Percentiles rank a stretch among this genome's conserved stretches.
Conservation (phyloP, 92 coral and sea anemone genomes). For the Epizoanthus rinbou region DNA sequence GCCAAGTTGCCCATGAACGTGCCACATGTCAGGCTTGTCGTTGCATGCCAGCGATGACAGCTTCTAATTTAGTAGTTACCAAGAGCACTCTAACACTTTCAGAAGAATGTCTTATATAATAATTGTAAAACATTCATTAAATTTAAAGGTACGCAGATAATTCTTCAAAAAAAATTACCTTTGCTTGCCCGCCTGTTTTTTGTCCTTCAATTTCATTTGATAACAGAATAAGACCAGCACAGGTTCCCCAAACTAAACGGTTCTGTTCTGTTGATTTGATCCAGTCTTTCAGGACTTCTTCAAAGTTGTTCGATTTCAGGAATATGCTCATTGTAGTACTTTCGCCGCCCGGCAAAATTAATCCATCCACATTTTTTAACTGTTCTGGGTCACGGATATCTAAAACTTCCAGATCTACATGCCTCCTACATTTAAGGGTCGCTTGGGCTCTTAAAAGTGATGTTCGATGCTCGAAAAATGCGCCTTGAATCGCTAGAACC, state of each 20-base stretch:
- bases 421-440: constrained; percentile 42
- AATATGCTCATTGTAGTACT: constrained; percentile 85
- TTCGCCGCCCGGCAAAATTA: constrained; percentile 95
- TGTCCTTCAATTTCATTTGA: constrained; percentile 82
- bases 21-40: not conserved
- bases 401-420: constrained; percentile 63
- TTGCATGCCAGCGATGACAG: not conserved
- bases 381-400: constrained; percentile 80
- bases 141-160: not conserved
- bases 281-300: constrained; percentile 71
- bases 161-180: constrained; percentile 48
- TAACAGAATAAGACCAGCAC: constrained; percentile 91
- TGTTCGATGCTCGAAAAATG: constrained; percentile 85
- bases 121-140: not conserved
- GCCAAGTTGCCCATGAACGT: not conserved
- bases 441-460: constrained; percentile 75
- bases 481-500: constrained; percentile 94
- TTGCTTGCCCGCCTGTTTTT: constrained; percentile 75
- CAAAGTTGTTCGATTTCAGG: constrained; percentile 71
- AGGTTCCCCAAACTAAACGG: constrained; percentile 88
- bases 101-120: not conserved
- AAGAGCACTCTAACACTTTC: not conserved
- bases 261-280: constrained; percentile 61
- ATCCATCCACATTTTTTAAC: constrained; percentile 72
- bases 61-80: constrained; percentile 1